Base-by-base conservation (phyloP, 1,140 invertebrate species). In the Sminthurides bifidus region DNA sequence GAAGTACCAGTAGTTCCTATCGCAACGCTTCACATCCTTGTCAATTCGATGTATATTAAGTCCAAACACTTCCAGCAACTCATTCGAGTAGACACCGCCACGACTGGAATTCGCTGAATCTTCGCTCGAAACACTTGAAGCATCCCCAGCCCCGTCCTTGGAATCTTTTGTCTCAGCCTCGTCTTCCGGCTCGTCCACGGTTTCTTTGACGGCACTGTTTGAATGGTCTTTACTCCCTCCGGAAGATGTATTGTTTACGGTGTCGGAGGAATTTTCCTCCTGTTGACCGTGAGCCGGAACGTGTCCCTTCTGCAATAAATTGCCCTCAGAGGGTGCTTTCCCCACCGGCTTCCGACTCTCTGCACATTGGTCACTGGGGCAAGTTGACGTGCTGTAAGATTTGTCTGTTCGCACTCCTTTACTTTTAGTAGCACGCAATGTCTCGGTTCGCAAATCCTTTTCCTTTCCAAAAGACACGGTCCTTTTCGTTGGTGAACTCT, bases 11-110 rank as follows among this genome's bases (percentile, higher is more conserved):
- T 92, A 91, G 69, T 92, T 93, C 35, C 92, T 73, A 72, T 96
- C 92, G 73, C 92, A 96, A 55, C 92, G 72, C 70, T 92, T 87
- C 3, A 95, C 92, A 72, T 96, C 92, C 72, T 96, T 96, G 68
- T 96, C 92, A 59, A 96, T 95, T 23, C 92, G 77, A 71, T 95
- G 91, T 1, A 95, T 70, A 71, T 95, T 95, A 21, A 92, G 69
- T 0, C 85, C 87, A 66, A 94, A 94, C 51, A 77, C 80, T 65
- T 93, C 87, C 41, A 94, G 71, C 37, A 93, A 69, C 67, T 91
- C 87, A 60, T 77, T 79, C 48, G 83, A 83, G 68, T 91, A 92
- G 38, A 89, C 80, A 1, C 88, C 88, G 1, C 88, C 87, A 72
- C 89, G 85, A 31, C 83, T 85, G 65, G 84, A 87, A 3, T 81